Conservation (phyloP, 1,140 invertebrate species). For the Phthorimaea operculella region DNA sequence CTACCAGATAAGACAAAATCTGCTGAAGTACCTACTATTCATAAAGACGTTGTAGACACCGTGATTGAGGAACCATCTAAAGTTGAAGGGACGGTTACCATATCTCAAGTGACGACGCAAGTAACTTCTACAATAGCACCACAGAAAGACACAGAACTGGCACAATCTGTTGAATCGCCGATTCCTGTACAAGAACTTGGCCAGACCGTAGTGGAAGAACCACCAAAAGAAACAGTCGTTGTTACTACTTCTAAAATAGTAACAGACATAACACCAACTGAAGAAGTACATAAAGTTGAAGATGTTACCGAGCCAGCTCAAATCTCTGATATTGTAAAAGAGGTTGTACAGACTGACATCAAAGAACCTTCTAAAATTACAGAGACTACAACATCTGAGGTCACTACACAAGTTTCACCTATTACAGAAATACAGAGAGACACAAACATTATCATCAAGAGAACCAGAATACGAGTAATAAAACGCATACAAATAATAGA, state of each 20-base stretch:
- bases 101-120: background rate
- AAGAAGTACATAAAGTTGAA: background rate
- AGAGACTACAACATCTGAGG: background rate
- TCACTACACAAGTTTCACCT: background rate
- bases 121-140: background rate
- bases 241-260: background rate
- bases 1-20: background rate
- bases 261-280: background rate
- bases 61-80: background rate
- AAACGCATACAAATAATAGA: slow-evolving; percentile 60
- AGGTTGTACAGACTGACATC: background rate
- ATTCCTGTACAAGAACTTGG: background rate
- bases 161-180: background rate
- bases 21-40: background rate
- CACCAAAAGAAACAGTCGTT: no score
- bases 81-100: background rate
- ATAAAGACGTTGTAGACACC: background rate
- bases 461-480: slow-evolving; percentile 68
- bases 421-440: background rate
- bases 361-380: background rate
- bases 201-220: no score
- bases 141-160: background rate
- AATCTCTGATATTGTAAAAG: background rate
- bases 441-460: background rate
- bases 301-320: background rate